Base-by-base conservation (phyloP, 2,113 vertebrate species). In the Pleuronectes platessa region DNA sequence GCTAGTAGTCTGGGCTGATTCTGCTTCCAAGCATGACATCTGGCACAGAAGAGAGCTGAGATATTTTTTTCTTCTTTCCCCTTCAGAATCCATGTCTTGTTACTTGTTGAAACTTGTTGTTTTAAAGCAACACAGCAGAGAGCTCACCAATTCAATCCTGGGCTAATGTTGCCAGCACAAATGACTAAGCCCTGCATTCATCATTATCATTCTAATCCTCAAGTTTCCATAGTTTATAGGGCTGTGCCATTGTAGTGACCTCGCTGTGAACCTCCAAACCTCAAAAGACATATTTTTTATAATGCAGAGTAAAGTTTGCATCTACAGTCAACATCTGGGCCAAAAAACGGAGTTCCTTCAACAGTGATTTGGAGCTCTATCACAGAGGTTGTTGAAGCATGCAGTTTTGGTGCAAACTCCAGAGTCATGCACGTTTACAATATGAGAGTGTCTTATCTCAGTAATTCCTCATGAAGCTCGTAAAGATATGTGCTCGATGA, bases 91-190 rank as follows among this genome's bases (percentile, higher is more conserved):
- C 45, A 61, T 23, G 51, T 89, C 88, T 92, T 84, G 61, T 83
- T 90, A 84, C 90, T 90, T 93, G 92, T 92, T 92, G 84, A 67
- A 92, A 93, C 92, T 88, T 91, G 91, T 87, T 88, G 88, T 89
- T 91, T 84, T 85, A 90, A 88, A 88, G 87, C 71, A 86, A 88
- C 83, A 71, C 73, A 68, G 88, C 71, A 51, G 63, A 84, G 86
- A 35, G 76, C 78, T 81, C 83, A 85, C 55, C 68, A 45, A 90
- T 90, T 77, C 81, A 79, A 81, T 87, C 78, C 82, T 70, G 71
- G 76, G 80, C 73, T 86, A 86, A 85, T 89, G 88, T 87, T 94
- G 89, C 90, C 89, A 90, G 90, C 82, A 69, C 51, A 78, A 84
- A 89, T 93, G 90, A 89, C 92, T 91, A 86, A 92, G 86, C 92